Evolutionary conservation across 1,140 invertebrate species (phyloP), one percentile per base, ranked within the genome.

Genomic region (Panagrolaimus sp.): DNA sequence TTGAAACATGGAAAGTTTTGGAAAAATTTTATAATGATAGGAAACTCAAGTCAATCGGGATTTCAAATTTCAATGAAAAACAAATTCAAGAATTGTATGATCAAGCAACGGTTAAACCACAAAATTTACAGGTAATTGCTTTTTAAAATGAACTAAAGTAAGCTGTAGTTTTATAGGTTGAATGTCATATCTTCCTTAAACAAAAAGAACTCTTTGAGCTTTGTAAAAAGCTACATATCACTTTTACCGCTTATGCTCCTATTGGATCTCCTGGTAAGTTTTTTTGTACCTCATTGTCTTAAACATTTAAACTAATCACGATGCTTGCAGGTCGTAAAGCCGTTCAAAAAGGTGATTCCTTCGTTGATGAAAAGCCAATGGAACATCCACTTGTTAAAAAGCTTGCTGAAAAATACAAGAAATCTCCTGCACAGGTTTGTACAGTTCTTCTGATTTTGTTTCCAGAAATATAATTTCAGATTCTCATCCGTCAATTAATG

Each of bases 391-490:
- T 83, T 2, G 86, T 91, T 1, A 79, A 75, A 45, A 73, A 83
- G 53, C 84, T 91, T 51, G 87, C 89, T 9, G 74, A 83, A 9
- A 85, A 87, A 73, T 79, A 88, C 38, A 78, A 85, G 0, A 87
- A 87, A 74, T 85, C 87, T 9, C 83, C 87, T 51, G 87, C 89
- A 9, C 89, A 90, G 72, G 66, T 68, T 43, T 25, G 7, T 38
- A 38, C 31, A 4, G 31, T 7, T 38, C 7, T 38, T 38, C 31
- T 38, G 2, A 38, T 4, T 4, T 38, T 7, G 2, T 7, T 27
- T 63, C 31, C 8, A 4, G 51, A n/a, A 63, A 20, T 44, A 16
- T 63, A n/a, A 2, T 9, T 88, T 9, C 89, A 90, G 84, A 83
- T 91, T 61, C 16, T 64, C 13, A 14, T 73, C 14, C 51, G 66